Percentiles rank a stretch among this genome's conserved stretches.
Evolutionary conservation across 2,888 invertebrate species (phyloP).

Genomic region (Volucella inflata): DNA sequence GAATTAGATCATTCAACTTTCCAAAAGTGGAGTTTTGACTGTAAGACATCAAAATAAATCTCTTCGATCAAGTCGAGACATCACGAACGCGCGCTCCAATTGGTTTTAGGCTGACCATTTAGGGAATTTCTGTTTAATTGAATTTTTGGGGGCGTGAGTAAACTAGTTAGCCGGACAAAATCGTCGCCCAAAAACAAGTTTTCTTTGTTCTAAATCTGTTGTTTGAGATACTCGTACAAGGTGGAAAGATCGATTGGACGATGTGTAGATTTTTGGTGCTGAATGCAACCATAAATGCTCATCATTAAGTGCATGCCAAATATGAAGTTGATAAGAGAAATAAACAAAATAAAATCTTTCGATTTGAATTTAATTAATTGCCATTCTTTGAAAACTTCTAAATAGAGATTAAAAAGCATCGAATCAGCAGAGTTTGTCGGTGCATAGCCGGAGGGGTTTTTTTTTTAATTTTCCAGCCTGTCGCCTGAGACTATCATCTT

Average conservation of each 20-base stretch:
- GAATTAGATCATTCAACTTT: conserved; percentile 54
- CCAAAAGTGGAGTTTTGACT: background rate
- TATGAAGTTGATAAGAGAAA: background rate
- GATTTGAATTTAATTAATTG: conserved; percentile 4
- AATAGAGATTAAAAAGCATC: too few relatives aligned
- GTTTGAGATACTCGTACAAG: too few relatives aligned
- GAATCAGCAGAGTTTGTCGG: background rate
- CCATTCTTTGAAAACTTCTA: too few relatives aligned
- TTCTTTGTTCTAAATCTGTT: background rate
- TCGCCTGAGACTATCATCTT: too few relatives aligned
- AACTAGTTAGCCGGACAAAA: conserved; percentile 1
- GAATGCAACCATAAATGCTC: background rate
- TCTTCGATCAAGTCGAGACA: background rate
- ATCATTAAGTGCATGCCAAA: background rate
- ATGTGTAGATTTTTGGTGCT: background rate
- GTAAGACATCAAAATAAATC: background rate
- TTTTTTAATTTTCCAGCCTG: too few relatives aligned
- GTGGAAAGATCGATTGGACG: conserved; percentile 8
- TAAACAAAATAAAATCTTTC: background rate
- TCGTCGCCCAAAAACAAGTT: conserved; percentile 13
- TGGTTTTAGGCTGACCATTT: conserved; percentile 3
- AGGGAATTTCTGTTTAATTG: conserved; percentile 6
- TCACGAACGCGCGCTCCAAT: conserved; percentile 14
- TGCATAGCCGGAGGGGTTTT: too few relatives aligned
- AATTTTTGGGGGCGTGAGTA: conserved; percentile 11